phyloP scores from a whole-genome alignment of 1,140 invertebrate species.

The Globodera rostochiensis region DNA sequence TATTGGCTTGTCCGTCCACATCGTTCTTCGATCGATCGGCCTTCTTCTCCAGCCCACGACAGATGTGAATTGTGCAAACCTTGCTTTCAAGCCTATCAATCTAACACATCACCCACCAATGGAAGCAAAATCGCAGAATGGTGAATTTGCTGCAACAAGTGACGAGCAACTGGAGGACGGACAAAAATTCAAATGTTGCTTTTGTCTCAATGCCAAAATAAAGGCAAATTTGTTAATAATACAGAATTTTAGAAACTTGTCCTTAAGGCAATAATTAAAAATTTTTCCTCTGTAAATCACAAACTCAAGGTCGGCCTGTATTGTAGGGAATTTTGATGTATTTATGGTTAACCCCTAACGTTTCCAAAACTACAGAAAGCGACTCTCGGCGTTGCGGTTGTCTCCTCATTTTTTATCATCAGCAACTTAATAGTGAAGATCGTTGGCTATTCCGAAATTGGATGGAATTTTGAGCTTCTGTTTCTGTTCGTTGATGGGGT shows the following conservation, averaged over 20 bases:
- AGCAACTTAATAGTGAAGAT: slow-evolving; percentile 44
- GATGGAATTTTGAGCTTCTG: slow-evolving; percentile 46
- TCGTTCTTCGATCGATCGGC: background rate
- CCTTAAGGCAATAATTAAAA: too few species aligned
- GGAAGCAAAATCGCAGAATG: background rate
- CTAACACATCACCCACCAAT: too few species aligned
- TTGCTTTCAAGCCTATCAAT: too few species aligned
- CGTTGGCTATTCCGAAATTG: slow-evolving; percentile 48
- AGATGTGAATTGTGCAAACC: too few species aligned
- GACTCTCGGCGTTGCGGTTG: slow-evolving; percentile 32
- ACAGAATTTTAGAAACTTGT: too few species aligned
- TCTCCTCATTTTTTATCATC: slow-evolving; percentile 47
- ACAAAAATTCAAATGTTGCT: slow-evolving; percentile 15
- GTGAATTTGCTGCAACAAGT: background rate
- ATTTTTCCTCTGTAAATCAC: too few species aligned
- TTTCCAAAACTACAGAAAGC: slow-evolving; percentile 25
- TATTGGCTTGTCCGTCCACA: slow-evolving; percentile 1
- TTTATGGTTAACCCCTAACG: too few species aligned
- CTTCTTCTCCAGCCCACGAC: too few species aligned
- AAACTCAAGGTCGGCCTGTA: too few species aligned
- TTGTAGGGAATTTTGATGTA: too few species aligned
- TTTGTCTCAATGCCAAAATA: slow-evolving; percentile 6
- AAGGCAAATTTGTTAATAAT: slow-evolving; percentile 6
- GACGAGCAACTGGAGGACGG: background rate
- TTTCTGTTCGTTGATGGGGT: slow-evolving; percentile 46